Conservation (phyloP, 2,888 invertebrate genomes). For the Sarcophaga subvicina region DNA sequence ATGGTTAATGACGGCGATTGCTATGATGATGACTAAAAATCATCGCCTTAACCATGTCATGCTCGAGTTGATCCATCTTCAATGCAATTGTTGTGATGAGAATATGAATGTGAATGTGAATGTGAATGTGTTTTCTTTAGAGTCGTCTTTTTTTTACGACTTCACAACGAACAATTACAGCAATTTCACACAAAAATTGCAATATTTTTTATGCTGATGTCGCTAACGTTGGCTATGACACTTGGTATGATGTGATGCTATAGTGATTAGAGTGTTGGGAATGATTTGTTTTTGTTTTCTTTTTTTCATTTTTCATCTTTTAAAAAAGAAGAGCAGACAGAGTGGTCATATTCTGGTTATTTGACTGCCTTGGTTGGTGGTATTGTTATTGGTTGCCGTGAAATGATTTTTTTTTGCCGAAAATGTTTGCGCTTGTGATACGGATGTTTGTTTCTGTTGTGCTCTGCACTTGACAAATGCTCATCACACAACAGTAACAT, state of each 20-base stretch:
- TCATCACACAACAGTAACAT: constrained; percentile 29
- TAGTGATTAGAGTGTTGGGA: too few relatives aligned
- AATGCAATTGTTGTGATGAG: not conserved
- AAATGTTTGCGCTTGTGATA: constrained; percentile 28
- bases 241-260: too few relatives aligned
- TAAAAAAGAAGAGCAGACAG: not conserved
- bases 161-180: constrained; percentile 61
- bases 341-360: not conserved
- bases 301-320: not conserved
- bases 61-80: not conserved
- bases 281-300: constrained; percentile 15
- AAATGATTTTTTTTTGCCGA: constrained; percentile 25
- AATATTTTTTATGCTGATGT: not conserved
- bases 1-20: constrained; percentile 31
- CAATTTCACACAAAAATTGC: constrained; percentile 62
- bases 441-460: constrained; percentile 63
- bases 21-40: constrained; percentile 26
- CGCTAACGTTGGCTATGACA: too few relatives aligned
- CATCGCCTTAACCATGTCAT: constrained; percentile 46
- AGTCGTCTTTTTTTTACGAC: constrained; percentile 43
- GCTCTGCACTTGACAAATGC: constrained; percentile 58
- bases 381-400: constrained; percentile 28
- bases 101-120: not conserved
- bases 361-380: constrained; percentile 43
- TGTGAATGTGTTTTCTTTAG: constrained; percentile 25